Evolutionary conservation across 2,888 invertebrate species (phyloP), one percentile per base, ranked within the genome.

Genomic region (Chydorus sphaericus): DNA sequence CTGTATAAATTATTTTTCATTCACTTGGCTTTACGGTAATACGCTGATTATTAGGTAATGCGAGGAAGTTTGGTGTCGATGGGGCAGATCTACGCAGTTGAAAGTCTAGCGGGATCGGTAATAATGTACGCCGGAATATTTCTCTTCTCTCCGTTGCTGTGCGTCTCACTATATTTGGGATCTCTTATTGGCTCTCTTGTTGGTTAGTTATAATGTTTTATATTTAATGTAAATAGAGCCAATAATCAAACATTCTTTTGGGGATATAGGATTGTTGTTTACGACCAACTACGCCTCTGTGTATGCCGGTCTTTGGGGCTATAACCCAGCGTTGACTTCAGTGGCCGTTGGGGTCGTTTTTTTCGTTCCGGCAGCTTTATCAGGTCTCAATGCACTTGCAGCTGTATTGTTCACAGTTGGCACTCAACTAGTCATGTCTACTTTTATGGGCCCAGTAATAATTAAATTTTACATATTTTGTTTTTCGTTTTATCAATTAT

Each of bases 281-380:
- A 33, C 52, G 2, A 31, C 23, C 8, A 36, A 52, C 4, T 61
- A 64, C 39, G 62, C 61, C 4, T 63, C 63, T 5, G 62, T 71
- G 26, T 71, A 71, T 62, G 61, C 64, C 2, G 73, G 73, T 1
- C 54, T 70, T 1, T 73, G 72, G 72, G 73, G 73, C 7, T 72
- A 68, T 61, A 72, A 73, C 57, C 67, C 68, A 28, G 59, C 72
- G 48, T 58, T 73, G 37, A 68, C 70, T 3, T 69, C 69, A 1
- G 68, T 66, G 8, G 65, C 68, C 39, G 61, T 72, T 16, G 71
- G 71, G 18, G 71, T 70, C 26, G 67, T 69, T 60, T 69, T 69
- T 56, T 62, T 70, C 54, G 68, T 69, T 0, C 60, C 71, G 23
- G 71, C 67, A 11, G 62, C 63, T 4, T 71, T 52, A 4, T 52